Base-by-base conservation (phyloP, 2,888 invertebrate genomes). In the Gnatocerus cornutus region DNA sequence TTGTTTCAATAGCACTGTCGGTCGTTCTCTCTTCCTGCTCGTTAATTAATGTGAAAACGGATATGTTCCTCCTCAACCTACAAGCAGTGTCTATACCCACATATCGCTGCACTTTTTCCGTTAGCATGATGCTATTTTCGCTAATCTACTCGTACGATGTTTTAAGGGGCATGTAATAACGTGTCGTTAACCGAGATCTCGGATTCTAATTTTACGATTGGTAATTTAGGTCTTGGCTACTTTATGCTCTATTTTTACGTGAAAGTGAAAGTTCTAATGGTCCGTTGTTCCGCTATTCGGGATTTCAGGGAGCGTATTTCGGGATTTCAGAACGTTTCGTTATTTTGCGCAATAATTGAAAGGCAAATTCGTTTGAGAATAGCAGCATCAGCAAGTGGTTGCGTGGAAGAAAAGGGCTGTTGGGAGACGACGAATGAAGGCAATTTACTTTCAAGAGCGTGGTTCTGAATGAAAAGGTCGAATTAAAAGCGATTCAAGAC, bases 181-280 rank as follows among this genome's bases (percentile, higher is more conserved):
- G 46, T 69, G 75, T 75, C 75, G 74, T 72, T 74, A 74, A 75
- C 74, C 73, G 73, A 69, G 53, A 67, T 67, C 66, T 67, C 67
- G 45, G 52, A 52, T 41, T 67, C 61, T 67, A 67, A 53, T 43
- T 67, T 55, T 67, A 55, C 67, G 33, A 41, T 67, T 39, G 12
- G 59, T 67, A 67, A 67, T 67, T 67, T 43, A 61, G 67, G 67
- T 67, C 67, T 67, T 67, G 67, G 67, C 67, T 67, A 67, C 61
- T 67, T 67, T 59, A 59, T 67, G 59, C 45, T 67, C 67, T 67
- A 67, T 67, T 67, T 67, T 61, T 67, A 61, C 55, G 46, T 46
- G 67, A 67, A 67, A 67, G 67, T 67, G 61, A 67, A 67, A 67
- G 67, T 67, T 53, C 45, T 53, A 67, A 67, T 61, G 53, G 53